Percentiles rank a stretch among this genome's conserved stretches.
phyloP scores from a whole-genome alignment of 1,140 invertebrate species.

The Dinothrombium tinctorium region DNA sequence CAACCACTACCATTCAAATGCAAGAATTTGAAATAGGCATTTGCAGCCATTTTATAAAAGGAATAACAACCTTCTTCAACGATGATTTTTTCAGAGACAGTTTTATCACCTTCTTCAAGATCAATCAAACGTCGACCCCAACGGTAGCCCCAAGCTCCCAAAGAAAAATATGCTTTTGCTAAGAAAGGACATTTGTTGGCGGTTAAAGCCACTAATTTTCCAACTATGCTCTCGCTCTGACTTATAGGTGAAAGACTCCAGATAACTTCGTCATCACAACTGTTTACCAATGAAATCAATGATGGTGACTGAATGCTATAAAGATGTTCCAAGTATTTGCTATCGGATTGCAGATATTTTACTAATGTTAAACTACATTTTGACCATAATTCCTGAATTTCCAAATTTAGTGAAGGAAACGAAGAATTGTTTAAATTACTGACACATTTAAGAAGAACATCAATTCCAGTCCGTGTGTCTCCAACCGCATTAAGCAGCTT shows the following conservation, averaged over 20 bases:
- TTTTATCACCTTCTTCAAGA: constrained; percentile 15
- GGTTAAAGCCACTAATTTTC: constrained; percentile 51
- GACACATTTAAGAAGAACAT: constrained; percentile 22
- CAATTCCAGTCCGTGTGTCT: constrained; percentile 9
- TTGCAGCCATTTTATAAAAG: constrained; percentile 62
- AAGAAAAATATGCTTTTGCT: constrained; percentile 53
- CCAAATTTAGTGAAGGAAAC: too few species aligned
- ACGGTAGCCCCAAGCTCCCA: constrained; percentile 39
- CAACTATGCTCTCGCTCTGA: constrained; percentile 52
- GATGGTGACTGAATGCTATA: constrained; percentile 1
- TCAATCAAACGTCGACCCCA: constrained; percentile 72
- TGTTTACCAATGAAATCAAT: neutral
- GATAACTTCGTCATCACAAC: constrained; percentile 1
- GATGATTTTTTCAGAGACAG: constrained; percentile 33
- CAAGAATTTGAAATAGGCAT: constrained; percentile 69
- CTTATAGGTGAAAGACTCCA: constrained; percentile 10
- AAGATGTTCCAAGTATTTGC: constrained; percentile 2
- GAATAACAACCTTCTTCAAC: constrained; percentile 47
- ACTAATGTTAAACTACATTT: constrained; percentile 43
- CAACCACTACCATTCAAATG: constrained; percentile 21
- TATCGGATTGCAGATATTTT: constrained; percentile 35
- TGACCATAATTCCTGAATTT: constrained; percentile 34
- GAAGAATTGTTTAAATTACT: too few species aligned
- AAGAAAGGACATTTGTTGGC: constrained; percentile 49
- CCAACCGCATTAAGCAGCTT: constrained; percentile 19